Percentiles rank a stretch among this genome's conserved stretches.
These are phyloP conservation scores for Chaenogobius annularis DNA, from an alignment of 2,113 vertebrate genomes.

Conservation along the genomic window DNA sequence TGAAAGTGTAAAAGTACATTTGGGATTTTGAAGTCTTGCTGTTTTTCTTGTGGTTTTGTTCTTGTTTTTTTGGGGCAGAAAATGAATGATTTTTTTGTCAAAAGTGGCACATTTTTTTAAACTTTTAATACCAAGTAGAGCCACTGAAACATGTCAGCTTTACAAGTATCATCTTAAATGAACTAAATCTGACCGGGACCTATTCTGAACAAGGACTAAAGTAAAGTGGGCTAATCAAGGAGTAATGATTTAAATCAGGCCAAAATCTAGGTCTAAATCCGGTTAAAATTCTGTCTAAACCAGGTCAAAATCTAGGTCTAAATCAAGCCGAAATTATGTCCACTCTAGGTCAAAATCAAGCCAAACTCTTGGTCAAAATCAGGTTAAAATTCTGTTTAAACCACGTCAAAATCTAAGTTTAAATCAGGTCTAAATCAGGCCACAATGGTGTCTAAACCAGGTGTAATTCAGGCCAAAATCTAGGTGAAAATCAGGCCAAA, in stretches of 20 bases:
- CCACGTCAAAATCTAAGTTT: too few relatives aligned
- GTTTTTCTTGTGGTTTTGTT: background rate
- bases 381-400: too few relatives aligned
- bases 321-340: too few relatives aligned
- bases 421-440: background rate
- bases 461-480: background rate
- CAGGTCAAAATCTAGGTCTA: too few relatives aligned
- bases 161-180: background rate
- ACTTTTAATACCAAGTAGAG: background rate
- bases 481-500: too few relatives aligned
- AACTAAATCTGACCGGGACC: background rate
- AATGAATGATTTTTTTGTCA: background rate
- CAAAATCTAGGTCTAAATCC: background rate
- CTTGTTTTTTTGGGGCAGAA: background rate
- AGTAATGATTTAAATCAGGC: too few relatives aligned
- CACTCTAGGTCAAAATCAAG: background rate
- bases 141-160: background rate
- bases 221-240: too few relatives aligned
- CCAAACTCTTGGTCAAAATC: too few relatives aligned
- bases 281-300: too few relatives aligned
- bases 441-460: background rate
- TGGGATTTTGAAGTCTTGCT: background rate
- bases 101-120: background rate
- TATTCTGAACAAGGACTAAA: too few relatives aligned
- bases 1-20: background rate